Base-by-base conservation (phyloP, 2,888 invertebrate species). In the Mechanitis messenoides region DNA sequence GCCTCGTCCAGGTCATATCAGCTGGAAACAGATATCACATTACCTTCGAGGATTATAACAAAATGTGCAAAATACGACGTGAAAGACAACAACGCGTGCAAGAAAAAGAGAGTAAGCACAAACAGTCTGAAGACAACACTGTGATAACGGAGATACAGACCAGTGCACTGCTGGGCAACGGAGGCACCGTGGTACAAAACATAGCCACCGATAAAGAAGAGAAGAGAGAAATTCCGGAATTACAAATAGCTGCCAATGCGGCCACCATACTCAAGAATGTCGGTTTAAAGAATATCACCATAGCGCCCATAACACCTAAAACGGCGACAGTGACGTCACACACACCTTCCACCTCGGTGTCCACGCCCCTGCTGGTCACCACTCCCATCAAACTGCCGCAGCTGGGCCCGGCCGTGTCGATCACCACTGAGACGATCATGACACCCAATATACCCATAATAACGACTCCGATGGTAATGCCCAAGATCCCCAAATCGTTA, bases 21-120 rank as follows among this genome's bases (percentile, higher is more conserved):
- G 93, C 94, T 0, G 95, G 95, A n/a, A 94, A 94, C 74, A 93
- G 95, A 0, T 95, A 94, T 80, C 94, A 95, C 77, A 93, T 95
- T 71, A 94, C 94, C 3, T 91, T 95, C 45, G 93, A 94, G 57
- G 95, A 95, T 74, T 95, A 94, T 82, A 95, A 95, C 81, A 94
- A 95, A 68, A 94, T 94, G 94, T 94, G 94, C 79, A 91, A 94
- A 61, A 91, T 94, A 79, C 90, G 94, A 5, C 86, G 93, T 1
- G 94, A 94, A 76, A 92, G 93, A 66, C 82, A 93, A 2, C 91
- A 93, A 72, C 92, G 92, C 45, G 87, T 93, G 38, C 92, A 92
- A 75, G 82, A 83, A 0, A 81, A 85, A 54, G 78, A 79, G 46
- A 42, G 42, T 9, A 42, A 42, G 9, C 3, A 9, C 42, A 64